phyloP scores from a whole-genome alignment of 1,140 invertebrate species.

The Heliconius himera region DNA sequence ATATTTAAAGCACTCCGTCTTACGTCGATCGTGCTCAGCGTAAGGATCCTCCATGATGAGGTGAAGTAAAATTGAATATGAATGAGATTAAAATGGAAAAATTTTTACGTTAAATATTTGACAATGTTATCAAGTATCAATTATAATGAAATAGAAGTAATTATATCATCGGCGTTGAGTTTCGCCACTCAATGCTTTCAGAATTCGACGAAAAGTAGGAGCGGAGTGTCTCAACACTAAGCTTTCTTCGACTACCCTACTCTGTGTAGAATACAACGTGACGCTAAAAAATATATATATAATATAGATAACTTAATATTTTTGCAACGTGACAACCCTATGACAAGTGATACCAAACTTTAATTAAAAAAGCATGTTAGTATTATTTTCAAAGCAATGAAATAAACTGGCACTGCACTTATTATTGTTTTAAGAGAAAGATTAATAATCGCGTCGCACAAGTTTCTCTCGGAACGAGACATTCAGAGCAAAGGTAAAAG shows the following conservation, averaged over 20 bases:
- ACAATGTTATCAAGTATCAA: conserved; percentile 6
- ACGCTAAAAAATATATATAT: neutral
- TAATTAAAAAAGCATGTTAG: conserved; percentile 53
- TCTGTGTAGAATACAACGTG: neutral
- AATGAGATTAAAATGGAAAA: conserved; percentile 25
- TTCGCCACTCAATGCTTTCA: too few relatives aligned
- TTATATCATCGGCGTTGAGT: neutral
- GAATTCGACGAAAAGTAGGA: too few relatives aligned
- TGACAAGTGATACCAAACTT: conserved; percentile 35
- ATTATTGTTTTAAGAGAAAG: conserved; percentile 48
- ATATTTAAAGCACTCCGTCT: conserved; percentile 4
- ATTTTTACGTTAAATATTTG: neutral
- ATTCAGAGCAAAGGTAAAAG: conserved; percentile 38
- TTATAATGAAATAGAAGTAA: neutral
- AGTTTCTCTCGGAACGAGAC: conserved; percentile 44
- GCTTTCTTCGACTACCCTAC: too few relatives aligned
- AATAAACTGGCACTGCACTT: conserved; percentile 45
- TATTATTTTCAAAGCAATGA: conserved; percentile 48
- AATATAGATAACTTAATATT: neutral
- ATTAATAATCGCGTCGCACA: conserved; percentile 39
- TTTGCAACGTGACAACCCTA: conserved; percentile 36
- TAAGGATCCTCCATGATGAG: conserved; percentile 4
- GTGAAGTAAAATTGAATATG: conserved; percentile 22
- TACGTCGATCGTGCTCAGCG: conserved; percentile 13
- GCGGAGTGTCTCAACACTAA: too few relatives aligned